Percentiles rank a stretch among this genome's conserved stretches.
Evolutionary conservation across 2,797 vertebrate genomes (phyloP).

Genomic region (Cynopterus sphinx): DNA sequence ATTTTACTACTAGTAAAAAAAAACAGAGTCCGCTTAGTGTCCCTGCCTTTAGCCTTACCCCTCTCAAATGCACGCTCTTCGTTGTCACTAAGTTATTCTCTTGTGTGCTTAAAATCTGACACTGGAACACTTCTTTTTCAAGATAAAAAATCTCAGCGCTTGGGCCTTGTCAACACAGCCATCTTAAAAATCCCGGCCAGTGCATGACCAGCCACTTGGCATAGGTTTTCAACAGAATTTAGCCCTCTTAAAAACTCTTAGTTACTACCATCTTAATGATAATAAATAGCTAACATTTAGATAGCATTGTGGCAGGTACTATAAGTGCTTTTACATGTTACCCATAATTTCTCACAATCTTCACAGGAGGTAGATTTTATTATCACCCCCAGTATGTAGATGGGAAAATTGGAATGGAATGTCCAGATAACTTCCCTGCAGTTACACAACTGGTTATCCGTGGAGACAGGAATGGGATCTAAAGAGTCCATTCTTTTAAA

Average conservation of each 20-base stretch:
- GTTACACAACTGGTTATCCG: neutral
- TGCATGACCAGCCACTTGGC: neutral
- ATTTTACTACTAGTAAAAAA: neutral
- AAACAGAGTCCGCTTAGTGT: neutral
- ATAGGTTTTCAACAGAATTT: neutral
- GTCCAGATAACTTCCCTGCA: neutral
- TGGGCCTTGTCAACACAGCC: neutral
- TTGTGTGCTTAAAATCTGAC: neutral
- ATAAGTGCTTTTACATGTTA: neutral
- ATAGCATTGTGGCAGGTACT: neutral
- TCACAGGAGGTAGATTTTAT: neutral
- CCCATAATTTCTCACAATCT: neutral
- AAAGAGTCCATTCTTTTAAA: constrained; percentile 14
- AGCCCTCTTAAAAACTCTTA: neutral
- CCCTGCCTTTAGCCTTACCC: neutral
- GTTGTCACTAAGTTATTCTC: neutral
- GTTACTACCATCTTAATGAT: neutral
- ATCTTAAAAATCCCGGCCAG: neutral
- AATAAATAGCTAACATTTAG: neutral
- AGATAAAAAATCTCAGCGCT: neutral
- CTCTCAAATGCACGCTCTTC: neutral
- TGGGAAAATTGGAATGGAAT: neutral
- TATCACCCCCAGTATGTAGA: neutral
- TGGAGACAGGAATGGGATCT: neutral
- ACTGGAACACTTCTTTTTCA: neutral